Base-by-base conservation (phyloP, 2,888 invertebrate genomes). In the Ormia ochracea region DNA sequence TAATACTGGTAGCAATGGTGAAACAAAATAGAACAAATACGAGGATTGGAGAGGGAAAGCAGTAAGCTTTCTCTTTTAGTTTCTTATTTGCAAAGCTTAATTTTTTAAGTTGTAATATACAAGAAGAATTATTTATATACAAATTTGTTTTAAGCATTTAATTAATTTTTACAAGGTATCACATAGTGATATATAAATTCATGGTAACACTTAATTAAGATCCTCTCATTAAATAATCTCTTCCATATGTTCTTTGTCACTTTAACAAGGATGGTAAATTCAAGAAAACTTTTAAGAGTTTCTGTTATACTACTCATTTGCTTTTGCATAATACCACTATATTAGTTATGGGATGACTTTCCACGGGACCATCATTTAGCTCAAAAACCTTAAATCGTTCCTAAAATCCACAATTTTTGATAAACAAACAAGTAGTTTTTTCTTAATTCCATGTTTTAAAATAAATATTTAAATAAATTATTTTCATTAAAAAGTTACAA, bases 1-100 rank as follows among this genome's bases (percentile, higher is more conserved):
- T 74, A 85, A 85, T 76, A 84, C 84, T 79, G 80, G 69, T 66
- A 52, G 59, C 45, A 58, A 21, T 61, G 41, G 41, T 14, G 79
- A 79, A 69, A 10, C 59, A 31, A 77, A 78, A 28, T 75, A 72
- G 68, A 14, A 36, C 48, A 52, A 66, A 6, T 28, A 58, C 17
- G 41, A 31, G 48, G 28, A 43, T 33, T 26, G n/a, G 3, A 43
- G 10, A 19, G 36, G 26, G 23, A 9, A 26, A 28, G n/a, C 19
- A 4, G 5, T 3, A n/a, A 31, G 6, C 9, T 48, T 48, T 31
- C 5, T 23, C 17, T 41, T 52, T 41, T 2, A 4, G 17, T 26
- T 5, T 48, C 23, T 19, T 19, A 23, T 12, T 41, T 21, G 10
- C 7, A 38, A 59, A 17, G 3, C 4, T 31, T 52, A 28, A 63